These are phyloP conservation scores for Platycnemis pennipes DNA, from an alignment of 2,888 invertebrate genomes.

Conservation along the genomic window DNA sequence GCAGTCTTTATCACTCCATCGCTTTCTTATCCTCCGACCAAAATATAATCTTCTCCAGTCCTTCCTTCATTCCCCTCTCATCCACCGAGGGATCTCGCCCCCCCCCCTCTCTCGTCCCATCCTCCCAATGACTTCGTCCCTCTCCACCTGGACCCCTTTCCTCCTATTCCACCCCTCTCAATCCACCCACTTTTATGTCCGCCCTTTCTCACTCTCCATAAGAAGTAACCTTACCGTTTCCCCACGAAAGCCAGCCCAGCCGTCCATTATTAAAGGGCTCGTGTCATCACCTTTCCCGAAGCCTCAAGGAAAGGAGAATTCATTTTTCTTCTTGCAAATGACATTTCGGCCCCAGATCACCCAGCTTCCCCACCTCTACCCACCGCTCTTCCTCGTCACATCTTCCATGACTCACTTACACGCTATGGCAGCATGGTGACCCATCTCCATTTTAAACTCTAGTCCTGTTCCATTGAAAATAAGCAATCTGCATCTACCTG, in stretches of 20 bases:
- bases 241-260: not conserved
- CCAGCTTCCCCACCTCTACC: not conserved
- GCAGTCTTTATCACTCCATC: constrained; percentile 46
- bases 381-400: not conserved
- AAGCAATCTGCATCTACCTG: too few relatives aligned
- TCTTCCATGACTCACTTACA: too few relatives aligned
- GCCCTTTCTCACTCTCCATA: constrained; percentile 23
- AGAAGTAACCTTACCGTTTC: not conserved
- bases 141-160: not conserved
- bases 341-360: not conserved
- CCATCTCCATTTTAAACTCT: too few relatives aligned
- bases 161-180: not conserved
- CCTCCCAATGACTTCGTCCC: not conserved
- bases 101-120: not conserved
- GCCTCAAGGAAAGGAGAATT: too few relatives aligned
- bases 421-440: too few relatives aligned
- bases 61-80: not conserved
- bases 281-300: not conserved
- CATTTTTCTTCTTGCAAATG: too few relatives aligned
- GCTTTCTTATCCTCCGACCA: constrained; percentile 42
- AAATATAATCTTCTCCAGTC: not conserved
- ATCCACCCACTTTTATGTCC: not conserved
- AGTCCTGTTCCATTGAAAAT: too few relatives aligned
- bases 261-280: constrained; percentile 13
- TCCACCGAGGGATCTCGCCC: not conserved